These are phyloP conservation scores for Apis florea DNA, from an alignment of 1,140 invertebrate genomes.

Conservation along the genomic window DNA sequence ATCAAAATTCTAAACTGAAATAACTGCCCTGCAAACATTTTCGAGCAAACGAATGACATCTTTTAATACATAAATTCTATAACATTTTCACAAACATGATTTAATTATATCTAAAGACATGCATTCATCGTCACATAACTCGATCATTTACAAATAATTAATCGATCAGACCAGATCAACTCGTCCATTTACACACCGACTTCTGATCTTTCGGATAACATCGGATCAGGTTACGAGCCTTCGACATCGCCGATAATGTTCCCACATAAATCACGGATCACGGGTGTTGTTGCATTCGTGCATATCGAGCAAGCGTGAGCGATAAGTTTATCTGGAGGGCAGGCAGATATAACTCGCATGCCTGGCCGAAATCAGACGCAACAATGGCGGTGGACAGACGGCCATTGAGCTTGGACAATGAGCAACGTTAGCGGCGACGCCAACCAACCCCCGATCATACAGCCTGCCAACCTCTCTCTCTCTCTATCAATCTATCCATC, in stretches of 20 bases:
- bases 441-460: conserved; percentile 51
- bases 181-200: neutral
- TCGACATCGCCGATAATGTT: neutral
- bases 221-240: neutral
- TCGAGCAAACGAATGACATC: too few relatives aligned
- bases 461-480: conserved; percentile 23
- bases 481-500: conserved; percentile 1
- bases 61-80: too few relatives aligned
- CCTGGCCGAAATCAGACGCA: conserved; percentile 55
- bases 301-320: neutral
- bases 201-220: neutral
- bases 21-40: too few relatives aligned
- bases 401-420: conserved; percentile 66
- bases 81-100: too few relatives aligned
- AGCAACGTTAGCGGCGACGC: conserved; percentile 55
- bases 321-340: conserved; percentile 53
- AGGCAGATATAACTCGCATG: conserved; percentile 27
- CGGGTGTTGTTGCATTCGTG: neutral
- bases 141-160: neutral
- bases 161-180: neutral
- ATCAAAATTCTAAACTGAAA: too few relatives aligned
- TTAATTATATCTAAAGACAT: too few relatives aligned
- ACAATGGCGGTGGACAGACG: conserved; percentile 66
- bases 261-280: conserved; percentile 52
- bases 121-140: too few relatives aligned